These are phyloP conservation scores for Chelmon rostratus DNA, from an alignment of 2,797 vertebrate species.

Conservation along the genomic window DNA sequence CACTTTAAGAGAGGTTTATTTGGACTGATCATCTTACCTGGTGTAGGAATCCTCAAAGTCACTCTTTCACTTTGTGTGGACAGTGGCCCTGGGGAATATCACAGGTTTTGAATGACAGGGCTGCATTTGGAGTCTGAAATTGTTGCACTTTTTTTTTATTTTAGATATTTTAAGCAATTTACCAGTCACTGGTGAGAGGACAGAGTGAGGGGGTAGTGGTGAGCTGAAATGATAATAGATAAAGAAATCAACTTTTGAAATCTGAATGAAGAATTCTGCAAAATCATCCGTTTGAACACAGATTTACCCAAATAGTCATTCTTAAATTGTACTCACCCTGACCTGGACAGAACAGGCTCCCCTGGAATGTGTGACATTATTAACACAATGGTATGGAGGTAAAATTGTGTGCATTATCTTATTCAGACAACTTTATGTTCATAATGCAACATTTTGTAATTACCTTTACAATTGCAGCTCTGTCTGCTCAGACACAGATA, in stretches of 20 bases:
- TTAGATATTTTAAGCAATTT: slow-evolving; percentile 30
- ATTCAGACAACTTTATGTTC: slow-evolving; percentile 7
- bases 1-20: not conserved
- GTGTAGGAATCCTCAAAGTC: slow-evolving; percentile 68
- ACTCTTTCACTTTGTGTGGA: slow-evolving; percentile 72
- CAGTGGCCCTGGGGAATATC: slow-evolving; percentile 44
- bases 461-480: slow-evolving; percentile 72
- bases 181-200: slow-evolving; percentile 58
- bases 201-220: slow-evolving; percentile 30
- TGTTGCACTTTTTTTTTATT: not conserved
- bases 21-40: slow-evolving; percentile 55
- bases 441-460: slow-evolving; percentile 33
- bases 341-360: slow-evolving; percentile 34
- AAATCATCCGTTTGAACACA: not conserved
- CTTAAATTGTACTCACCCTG: slow-evolving; percentile 62
- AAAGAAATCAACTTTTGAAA: not conserved
- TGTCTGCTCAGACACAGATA: slow-evolving; percentile 75
- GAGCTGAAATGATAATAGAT: slow-evolving; percentile 55
- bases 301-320: not conserved
- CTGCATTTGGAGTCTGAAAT: not conserved
- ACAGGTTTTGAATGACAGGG: not conserved
- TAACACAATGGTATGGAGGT: not conserved
- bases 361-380: slow-evolving; percentile 57
- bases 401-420: not conserved
- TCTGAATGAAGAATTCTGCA: not conserved